Evolutionary conservation across 2,113 vertebrate species (phyloP).

Genomic region (Geococcyx californianus): DNA sequence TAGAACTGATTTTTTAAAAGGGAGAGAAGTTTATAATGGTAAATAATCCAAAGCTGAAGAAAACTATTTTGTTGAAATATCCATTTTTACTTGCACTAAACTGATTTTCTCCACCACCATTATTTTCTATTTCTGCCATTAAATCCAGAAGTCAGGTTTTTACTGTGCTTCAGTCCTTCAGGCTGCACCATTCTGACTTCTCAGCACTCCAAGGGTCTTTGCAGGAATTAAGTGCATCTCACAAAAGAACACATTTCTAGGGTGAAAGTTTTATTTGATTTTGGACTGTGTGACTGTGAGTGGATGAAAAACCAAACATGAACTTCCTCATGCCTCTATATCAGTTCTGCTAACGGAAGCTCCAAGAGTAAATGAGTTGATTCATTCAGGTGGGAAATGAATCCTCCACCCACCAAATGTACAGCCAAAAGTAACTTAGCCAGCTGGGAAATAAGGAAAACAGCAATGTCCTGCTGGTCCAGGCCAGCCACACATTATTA

Average conservation of each 20-base stretch:
- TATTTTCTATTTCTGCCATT: conserved; percentile 46
- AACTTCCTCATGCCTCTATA: not conserved
- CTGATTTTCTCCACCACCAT: conserved; percentile 2
- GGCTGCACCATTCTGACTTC: not conserved
- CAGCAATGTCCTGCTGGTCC: not conserved
- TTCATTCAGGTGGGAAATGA: not conserved
- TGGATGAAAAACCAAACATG: conserved; percentile 29
- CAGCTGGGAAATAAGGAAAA: not conserved
- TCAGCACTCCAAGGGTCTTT: conserved; percentile 31
- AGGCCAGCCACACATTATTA: not conserved
- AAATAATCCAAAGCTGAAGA: conserved; percentile 45
- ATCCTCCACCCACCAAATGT: not conserved
- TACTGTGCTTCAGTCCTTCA: not conserved
- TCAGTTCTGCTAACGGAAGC: not conserved
- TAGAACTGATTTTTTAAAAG: not conserved
- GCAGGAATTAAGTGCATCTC: conserved; percentile 6
- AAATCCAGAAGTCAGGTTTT: conserved; percentile 27
- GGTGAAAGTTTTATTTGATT: conserved; percentile 29
- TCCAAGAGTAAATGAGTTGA: not conserved
- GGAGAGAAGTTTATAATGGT: conserved; percentile 4
- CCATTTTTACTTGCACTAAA: conserved; percentile 34
- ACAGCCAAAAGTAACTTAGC: not conserved
- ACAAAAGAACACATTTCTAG: conserved; percentile 39
- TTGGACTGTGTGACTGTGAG: not conserved
- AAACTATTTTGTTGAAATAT: not conserved